Percentiles rank a stretch among this genome's conserved stretches.
Evolutionary conservation across 2,888 invertebrate genomes (phyloP).

Genomic region (Nemapogon koenigi): DNA sequence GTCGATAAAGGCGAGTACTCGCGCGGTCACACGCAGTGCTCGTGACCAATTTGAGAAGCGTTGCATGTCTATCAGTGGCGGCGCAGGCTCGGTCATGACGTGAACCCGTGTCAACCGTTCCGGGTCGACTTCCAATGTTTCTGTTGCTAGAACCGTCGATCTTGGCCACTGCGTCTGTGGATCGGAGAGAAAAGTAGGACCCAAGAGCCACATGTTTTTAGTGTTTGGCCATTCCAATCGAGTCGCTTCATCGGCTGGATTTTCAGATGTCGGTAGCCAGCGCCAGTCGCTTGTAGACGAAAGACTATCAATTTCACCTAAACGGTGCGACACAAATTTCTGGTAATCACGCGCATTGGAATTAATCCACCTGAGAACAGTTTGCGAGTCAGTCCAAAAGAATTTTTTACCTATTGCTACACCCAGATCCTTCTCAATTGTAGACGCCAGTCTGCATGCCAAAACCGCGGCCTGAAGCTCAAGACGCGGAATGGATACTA

Average conservation of each 20-base stretch:
- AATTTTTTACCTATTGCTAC: background rate
- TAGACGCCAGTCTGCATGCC: background rate
- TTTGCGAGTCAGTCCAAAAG: background rate
- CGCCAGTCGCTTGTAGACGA: background rate
- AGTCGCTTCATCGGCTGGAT: background rate
- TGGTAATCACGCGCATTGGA: background rate
- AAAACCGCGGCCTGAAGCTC: slow-evolving; percentile 5
- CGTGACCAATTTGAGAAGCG: slow-evolving; percentile 1
- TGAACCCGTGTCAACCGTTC: background rate
- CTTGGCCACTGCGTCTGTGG: slow-evolving; percentile 5
- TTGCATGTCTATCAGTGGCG: background rate
- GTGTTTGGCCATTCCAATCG: background rate
- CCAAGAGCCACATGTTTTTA: slow-evolving; percentile 2
- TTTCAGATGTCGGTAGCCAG: background rate
- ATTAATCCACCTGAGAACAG: background rate
- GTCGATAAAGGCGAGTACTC: too few species aligned
- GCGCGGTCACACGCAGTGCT: background rate
- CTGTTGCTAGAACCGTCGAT: too few species aligned
- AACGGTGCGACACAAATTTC: background rate
- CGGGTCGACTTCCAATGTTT: too few species aligned
- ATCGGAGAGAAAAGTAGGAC: slow-evolving; percentile 1
- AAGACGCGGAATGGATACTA: slow-evolving; percentile 9
- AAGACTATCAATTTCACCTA: background rate
- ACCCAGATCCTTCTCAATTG: background rate
- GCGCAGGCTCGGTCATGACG: slow-evolving; percentile 3